Evolutionary conservation across 1,140 invertebrate genomes (phyloP).

Genomic region (Oedothorax gibbosus): DNA sequence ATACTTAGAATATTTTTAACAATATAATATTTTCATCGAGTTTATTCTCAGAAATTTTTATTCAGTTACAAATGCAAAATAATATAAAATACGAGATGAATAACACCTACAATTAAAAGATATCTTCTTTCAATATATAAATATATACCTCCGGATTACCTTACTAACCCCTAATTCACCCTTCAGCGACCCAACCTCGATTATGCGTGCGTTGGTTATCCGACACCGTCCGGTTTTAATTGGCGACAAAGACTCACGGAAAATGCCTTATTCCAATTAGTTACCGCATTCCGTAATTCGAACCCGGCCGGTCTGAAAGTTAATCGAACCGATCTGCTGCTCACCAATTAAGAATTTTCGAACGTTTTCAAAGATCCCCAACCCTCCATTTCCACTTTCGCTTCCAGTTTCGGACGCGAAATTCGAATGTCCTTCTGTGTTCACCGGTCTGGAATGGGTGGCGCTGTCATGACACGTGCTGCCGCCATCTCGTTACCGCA

Average conservation of each 20-base stretch:
- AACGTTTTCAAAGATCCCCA: too few relatives aligned
- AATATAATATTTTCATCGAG: too few relatives aligned
- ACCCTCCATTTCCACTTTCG: not conserved
- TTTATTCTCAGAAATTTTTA: too few relatives aligned
- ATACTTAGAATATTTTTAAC: too few relatives aligned
- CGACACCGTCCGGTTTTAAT: conserved; percentile 9
- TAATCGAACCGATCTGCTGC: conserved; percentile 27
- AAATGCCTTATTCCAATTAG: conserved; percentile 40
- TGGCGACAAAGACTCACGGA: not conserved
- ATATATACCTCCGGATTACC: too few relatives aligned
- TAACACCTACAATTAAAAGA: too few relatives aligned
- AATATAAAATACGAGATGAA: too few relatives aligned
- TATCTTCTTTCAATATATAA: too few relatives aligned
- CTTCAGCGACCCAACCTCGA: too few relatives aligned
- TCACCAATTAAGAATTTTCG: conserved; percentile 25
- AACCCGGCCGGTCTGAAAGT: conserved; percentile 14
- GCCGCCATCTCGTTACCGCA: not conserved
- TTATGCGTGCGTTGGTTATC: not conserved
- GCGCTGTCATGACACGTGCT: conserved; percentile 7
- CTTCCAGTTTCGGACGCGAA: not conserved
- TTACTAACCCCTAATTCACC: too few relatives aligned
- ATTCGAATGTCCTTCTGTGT: conserved; percentile 10
- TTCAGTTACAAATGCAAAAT: too few relatives aligned
- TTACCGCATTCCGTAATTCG: not conserved
- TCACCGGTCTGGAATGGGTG: conserved; percentile 10